These are phyloP conservation scores for Amblyraja radiata DNA, from an alignment of 2,797 vertebrate species.

Conservation along the genomic window DNA sequence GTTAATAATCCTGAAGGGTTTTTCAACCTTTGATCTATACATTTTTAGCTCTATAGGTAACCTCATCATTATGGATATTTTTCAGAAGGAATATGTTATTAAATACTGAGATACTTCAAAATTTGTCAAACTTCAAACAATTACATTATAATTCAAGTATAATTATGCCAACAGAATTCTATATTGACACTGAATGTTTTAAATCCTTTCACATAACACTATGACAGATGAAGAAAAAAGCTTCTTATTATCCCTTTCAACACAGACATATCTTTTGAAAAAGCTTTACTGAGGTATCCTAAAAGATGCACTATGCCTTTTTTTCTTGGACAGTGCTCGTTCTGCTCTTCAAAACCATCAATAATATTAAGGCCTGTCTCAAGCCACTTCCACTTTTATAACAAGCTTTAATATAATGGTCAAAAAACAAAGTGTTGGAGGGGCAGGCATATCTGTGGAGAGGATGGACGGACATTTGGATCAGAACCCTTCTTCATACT, in stretches of 20 bases:
- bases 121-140: slow-evolving; percentile 7
- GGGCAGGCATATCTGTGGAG: no score
- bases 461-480: no score
- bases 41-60: background rate
- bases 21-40: slow-evolving; percentile 23
- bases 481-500: no score
- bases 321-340: background rate
- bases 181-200: background rate
- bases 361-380: background rate
- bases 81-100: slow-evolving; percentile 14
- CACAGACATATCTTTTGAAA: background rate
- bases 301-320: background rate
- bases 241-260: background rate
- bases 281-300: background rate
- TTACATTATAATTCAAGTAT: background rate
- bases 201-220: background rate
- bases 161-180: background rate
- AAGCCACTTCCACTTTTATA: background rate
- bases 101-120: background rate
- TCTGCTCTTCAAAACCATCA: background rate
- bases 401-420: background rate
- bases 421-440: no score
- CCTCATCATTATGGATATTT: background rate
- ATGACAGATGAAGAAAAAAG: background rate
- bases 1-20: slow-evolving; percentile 4